A percentile compares a stretch with the other conserved stretches of the same genome.
Evolutionary conservation across 64 coral and sea anemone genomes (phyloP).

Genomic region (Anthopleura sola): DNA sequence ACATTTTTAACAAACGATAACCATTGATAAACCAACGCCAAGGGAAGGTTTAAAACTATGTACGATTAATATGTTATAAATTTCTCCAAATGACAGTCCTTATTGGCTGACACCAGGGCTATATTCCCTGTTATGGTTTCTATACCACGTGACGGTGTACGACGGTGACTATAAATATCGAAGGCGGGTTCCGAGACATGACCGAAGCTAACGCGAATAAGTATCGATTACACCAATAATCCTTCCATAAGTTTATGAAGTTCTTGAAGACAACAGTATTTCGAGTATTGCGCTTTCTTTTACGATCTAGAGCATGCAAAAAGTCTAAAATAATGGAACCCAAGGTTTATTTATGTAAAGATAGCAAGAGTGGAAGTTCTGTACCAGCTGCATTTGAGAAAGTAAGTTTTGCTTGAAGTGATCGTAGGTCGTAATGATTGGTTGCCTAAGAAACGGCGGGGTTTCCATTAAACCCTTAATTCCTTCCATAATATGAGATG

Average conservation of each 20-base stretch:
- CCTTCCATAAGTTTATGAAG: background rate
- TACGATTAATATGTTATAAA: background rate
- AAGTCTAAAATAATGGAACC: constrained; percentile 9
- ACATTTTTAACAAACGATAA: constrained; percentile 12
- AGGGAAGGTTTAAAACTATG: background rate
- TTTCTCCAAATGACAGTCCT: background rate
- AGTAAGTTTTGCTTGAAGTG: background rate
- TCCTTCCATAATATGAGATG: background rate
- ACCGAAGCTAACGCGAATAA: background rate
- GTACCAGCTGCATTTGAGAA: constrained; percentile 33
- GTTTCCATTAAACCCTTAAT: background rate
- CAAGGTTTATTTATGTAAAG: constrained; percentile 43
- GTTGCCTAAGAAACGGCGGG: background rate
- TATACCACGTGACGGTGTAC: background rate
- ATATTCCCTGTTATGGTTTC: background rate
- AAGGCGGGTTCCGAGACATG: background rate
- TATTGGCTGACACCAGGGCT: background rate
- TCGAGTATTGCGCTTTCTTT: background rate
- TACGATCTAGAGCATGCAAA: background rate
- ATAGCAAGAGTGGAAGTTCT: background rate
- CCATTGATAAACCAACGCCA: background rate
- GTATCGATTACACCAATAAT: background rate
- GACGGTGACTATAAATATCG: background rate
- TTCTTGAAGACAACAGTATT: background rate
- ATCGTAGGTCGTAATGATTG: background rate